These are phyloP conservation scores for Pseudomyrmex gracilis DNA, from an alignment of 1,140 invertebrate genomes.

Conservation along the genomic window DNA sequence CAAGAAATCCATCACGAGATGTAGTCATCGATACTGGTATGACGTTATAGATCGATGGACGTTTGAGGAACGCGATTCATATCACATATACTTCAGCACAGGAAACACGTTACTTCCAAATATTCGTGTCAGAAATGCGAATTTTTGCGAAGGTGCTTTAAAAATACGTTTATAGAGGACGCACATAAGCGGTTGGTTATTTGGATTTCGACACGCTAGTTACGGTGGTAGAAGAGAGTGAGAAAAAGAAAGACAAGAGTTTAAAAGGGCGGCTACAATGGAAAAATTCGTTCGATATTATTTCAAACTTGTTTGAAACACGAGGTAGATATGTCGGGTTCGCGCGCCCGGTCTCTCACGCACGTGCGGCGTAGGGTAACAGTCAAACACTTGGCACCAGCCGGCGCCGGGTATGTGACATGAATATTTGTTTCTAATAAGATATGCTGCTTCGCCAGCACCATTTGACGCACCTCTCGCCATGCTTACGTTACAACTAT, in stretches of 20 bases:
- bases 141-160: constrained; percentile 25
- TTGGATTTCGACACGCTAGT: constrained; percentile 34
- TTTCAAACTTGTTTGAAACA: constrained; percentile 78
- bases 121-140: constrained; percentile 43
- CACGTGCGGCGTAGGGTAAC: constrained; percentile 81
- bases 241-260: not conserved
- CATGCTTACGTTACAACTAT: constrained; percentile 58
- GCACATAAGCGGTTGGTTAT: constrained; percentile 46
- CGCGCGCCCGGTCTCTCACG: constrained; percentile 65
- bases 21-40: too few relatives aligned
- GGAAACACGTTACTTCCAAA: constrained; percentile 8
- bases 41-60: too few relatives aligned
- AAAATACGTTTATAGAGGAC: constrained; percentile 39
- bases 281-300: constrained; percentile 79
- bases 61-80: too few relatives aligned
- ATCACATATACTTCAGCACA: not conserved
- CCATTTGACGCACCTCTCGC: constrained; percentile 78
- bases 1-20: too few relatives aligned
- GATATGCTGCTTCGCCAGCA: constrained; percentile 81
- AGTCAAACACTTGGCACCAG: constrained; percentile 86
- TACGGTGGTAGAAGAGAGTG: not conserved
- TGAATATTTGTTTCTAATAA: constrained; percentile 86
- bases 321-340: constrained; percentile 65
- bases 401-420: constrained; percentile 85
- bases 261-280: constrained; percentile 18